These are phyloP conservation scores for Desmodus rotundus DNA, from an alignment of 2,113 vertebrate species.

Conservation along the genomic window DNA sequence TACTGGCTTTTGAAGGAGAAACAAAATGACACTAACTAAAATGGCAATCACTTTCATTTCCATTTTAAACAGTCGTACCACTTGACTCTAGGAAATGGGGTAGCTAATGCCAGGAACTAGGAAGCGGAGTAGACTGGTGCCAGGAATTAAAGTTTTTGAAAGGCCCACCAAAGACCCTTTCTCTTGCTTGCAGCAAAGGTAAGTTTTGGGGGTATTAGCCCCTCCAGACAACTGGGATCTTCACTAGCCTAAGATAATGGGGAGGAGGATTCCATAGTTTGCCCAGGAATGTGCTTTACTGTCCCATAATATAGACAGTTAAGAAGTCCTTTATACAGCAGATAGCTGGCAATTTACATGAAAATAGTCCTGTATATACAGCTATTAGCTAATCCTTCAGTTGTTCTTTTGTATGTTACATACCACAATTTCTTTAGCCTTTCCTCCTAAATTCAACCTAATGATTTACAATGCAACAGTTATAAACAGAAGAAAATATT, in stretches of 20 bases:
- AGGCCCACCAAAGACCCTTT: not conserved
- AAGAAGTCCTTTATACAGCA: not conserved
- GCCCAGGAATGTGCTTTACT: not conserved
- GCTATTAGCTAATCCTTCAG: not conserved
- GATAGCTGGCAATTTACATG: not conserved
- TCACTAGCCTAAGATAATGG: not conserved
- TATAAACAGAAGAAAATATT: not conserved
- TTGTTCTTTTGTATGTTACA: not conserved
- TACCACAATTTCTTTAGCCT: not conserved
- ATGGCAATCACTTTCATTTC: not conserved
- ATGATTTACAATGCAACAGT: not conserved
- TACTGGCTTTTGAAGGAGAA: constrained; percentile 38
- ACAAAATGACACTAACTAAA: constrained; percentile 36
- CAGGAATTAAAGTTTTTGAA: not conserved
- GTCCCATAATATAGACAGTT: not conserved
- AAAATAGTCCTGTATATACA: not conserved
- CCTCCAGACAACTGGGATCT: not conserved
- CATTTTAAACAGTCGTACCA: not conserved
- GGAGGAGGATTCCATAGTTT: not conserved
- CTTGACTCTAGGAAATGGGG: not conserved
- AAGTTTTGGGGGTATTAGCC: not conserved
- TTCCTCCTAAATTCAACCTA: not conserved
- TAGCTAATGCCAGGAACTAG: not conserved
- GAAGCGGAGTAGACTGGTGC: not conserved
- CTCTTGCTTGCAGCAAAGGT: not conserved